Percentiles rank a stretch among this genome's conserved stretches.
phyloP scores from a whole-genome alignment of 23 tunicate genomes.

The Ciona savignyi region DNA sequence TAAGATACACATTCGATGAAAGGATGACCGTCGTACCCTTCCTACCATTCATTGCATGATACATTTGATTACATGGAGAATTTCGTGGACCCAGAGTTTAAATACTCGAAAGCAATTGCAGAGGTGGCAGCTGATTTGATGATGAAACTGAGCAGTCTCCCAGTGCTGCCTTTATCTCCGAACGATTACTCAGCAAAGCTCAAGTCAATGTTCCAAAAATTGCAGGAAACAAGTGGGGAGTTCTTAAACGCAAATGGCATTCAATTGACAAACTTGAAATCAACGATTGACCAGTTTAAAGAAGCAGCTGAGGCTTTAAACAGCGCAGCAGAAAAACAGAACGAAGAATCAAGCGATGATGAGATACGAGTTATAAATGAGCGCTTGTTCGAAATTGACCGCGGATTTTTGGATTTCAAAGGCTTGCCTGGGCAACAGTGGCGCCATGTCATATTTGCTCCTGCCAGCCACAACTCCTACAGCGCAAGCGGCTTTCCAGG shows the following conservation, averaged over 20 bases:
- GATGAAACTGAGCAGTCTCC: constrained; percentile 18
- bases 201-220: constrained; percentile 9
- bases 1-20: constrained; percentile 46
- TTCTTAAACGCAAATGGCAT: constrained; percentile 21
- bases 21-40: constrained; percentile 59
- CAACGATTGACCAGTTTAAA: constrained; percentile 11
- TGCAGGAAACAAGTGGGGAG: constrained; percentile 16
- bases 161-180: constrained; percentile 45
- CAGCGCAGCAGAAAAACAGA: constrained; percentile 5
- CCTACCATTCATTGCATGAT: constrained; percentile 81
- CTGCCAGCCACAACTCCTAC: constrained; percentile 31
- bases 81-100: constrained; percentile 61
- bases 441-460: not conserved
- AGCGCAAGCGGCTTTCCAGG: constrained; percentile 81
- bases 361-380: constrained; percentile 60
- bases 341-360: constrained; percentile 17
- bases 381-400: constrained; percentile 15
- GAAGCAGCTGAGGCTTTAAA: constrained; percentile 12
- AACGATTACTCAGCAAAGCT: constrained; percentile 47
- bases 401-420: not conserved
- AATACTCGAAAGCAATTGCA: constrained; percentile 50
- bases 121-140: constrained; percentile 31
- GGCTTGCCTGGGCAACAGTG: not conserved
- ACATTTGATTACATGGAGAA: constrained; percentile 73
- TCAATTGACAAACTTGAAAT: constrained; percentile 14